A percentile compares a stretch with the other conserved stretches of the same genome.
Evolutionary conservation across 2,113 vertebrate species (phyloP).

Genomic region (Varanus komodoensis): DNA sequence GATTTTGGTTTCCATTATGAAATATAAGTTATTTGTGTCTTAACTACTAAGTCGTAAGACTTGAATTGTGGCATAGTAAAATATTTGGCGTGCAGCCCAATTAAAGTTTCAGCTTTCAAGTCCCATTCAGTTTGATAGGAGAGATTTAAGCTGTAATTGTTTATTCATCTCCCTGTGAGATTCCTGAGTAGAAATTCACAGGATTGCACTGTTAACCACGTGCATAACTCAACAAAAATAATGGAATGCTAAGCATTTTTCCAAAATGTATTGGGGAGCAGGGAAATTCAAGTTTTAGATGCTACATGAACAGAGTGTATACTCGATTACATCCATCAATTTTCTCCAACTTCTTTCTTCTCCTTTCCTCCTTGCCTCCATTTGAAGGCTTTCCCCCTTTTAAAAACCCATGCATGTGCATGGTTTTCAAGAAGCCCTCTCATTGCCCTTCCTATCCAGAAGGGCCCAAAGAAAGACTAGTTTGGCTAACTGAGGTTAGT

Average conservation of each 20-base stretch:
- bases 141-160: not conserved
- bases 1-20: slow-evolving; percentile 14
- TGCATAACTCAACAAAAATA: not conserved
- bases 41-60: slow-evolving; percentile 5
- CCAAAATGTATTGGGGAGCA: not conserved
- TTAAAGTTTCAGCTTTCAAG: not conserved
- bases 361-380: too few relatives aligned
- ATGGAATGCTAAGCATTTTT: not conserved
- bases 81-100: not conserved
- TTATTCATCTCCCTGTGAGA: too few relatives aligned
- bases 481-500: too few relatives aligned
- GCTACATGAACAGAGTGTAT: not conserved
- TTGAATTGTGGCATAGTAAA: not conserved
- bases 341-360: not conserved
- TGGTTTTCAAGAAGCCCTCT: too few relatives aligned
- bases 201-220: not conserved
- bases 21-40: not conserved
- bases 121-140: not conserved
- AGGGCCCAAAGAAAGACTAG: too few relatives aligned
- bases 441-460: too few relatives aligned
- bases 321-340: not conserved
- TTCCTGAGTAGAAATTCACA: too few relatives aligned
- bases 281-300: not conserved
- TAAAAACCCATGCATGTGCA: too few relatives aligned
- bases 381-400: too few relatives aligned